A percentile compares a stretch with the other conserved stretches of the same genome.
These are phyloP conservation scores for Heterotilapia buettikoferi DNA, from an alignment of 2,113 vertebrate genomes.

Conservation along the genomic window DNA sequence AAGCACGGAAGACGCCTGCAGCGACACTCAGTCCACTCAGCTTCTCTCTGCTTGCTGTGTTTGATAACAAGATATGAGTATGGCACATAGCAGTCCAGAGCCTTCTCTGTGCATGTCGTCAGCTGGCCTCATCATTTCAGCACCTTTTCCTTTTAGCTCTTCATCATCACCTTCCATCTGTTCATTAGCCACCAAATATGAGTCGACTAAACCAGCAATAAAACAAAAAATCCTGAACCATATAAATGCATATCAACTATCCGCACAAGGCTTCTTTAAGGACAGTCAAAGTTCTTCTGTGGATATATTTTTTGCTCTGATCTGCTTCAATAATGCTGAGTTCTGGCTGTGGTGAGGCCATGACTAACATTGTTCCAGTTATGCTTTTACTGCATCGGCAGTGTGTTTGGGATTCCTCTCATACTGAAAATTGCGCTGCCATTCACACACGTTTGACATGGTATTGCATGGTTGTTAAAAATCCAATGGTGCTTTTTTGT, in stretches of 20 bases:
- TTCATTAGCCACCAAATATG: neutral
- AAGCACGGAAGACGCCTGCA: slow-evolving; percentile 4
- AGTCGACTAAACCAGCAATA: neutral
- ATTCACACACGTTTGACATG: neutral
- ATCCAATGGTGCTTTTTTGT: neutral
- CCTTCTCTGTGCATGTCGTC: neutral
- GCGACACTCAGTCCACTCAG: neutral
- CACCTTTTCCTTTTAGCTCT: neutral
- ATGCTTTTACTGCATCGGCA: neutral
- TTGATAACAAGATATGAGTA: neutral
- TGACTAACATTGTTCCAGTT: neutral
- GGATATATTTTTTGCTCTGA: neutral
- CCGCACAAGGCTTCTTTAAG: neutral
- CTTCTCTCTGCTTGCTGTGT: neutral
- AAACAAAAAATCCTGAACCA: neutral
- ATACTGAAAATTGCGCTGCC: neutral
- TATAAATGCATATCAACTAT: neutral
- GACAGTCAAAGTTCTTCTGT: neutral
- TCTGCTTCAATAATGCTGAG: neutral
- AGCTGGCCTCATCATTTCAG: neutral
- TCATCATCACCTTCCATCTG: neutral
- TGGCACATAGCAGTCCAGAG: neutral
- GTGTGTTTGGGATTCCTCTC: neutral
- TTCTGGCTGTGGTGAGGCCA: neutral
- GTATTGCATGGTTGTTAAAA: neutral